Conservation (phyloP, 2,113 vertebrate species). For the Holacanthus passer region DNA sequence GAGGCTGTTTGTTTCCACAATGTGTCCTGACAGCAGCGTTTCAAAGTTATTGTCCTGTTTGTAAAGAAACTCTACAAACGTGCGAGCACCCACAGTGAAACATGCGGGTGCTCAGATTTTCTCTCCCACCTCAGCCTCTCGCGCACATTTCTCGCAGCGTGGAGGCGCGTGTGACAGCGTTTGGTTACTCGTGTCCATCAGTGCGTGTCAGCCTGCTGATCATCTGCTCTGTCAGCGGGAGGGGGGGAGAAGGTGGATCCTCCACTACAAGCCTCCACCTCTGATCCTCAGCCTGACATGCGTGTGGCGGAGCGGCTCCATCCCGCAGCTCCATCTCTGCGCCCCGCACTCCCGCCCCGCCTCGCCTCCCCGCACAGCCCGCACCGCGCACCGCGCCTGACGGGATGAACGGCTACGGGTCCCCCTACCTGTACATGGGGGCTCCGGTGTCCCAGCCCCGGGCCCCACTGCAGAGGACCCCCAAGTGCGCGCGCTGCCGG, state of each 20-base stretch:
- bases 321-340: slow-evolving; percentile 50
- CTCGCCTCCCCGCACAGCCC: slow-evolving; percentile 34
- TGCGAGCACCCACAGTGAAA: slow-evolving; percentile 19
- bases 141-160: slow-evolving; percentile 33
- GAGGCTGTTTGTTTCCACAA: not conserved
- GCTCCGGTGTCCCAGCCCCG: slow-evolving; percentile 93
- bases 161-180: slow-evolving; percentile 60
- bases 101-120: slow-evolving; percentile 7
- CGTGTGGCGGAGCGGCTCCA: slow-evolving; percentile 67
- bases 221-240: slow-evolving; percentile 71
- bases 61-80: slow-evolving; percentile 21
- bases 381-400: slow-evolving; percentile 32
- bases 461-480: slow-evolving; percentile 93
- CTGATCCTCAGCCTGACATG: slow-evolving; percentile 66
- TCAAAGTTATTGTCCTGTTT: not conserved
- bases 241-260: slow-evolving; percentile 69
- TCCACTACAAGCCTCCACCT: slow-evolving; percentile 66
- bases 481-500: slow-evolving; percentile 95
- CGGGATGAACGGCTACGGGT: slow-evolving; percentile 95
- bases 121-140: not conserved
- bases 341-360: slow-evolving; percentile 27
- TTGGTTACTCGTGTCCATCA: slow-evolving; percentile 77
- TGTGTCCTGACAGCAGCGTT: not conserved
- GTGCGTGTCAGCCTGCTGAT: slow-evolving; percentile 78
- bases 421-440: slow-evolving; percentile 96